phyloP scores from a whole-genome alignment of 2,888 invertebrate species.

The Epirrhoe tristata region DNA sequence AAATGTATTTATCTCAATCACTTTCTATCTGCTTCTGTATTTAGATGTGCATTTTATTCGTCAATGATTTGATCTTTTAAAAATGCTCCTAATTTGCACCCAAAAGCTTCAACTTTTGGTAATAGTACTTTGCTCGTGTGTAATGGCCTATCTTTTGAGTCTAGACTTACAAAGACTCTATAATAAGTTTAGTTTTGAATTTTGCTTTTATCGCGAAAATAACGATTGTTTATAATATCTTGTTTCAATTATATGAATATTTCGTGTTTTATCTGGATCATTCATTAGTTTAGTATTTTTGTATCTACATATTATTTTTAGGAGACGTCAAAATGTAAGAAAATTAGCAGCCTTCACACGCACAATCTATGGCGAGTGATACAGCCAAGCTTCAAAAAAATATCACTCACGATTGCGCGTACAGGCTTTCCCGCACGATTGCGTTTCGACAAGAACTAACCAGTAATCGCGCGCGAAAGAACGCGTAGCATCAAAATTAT shows the following conservation, averaged over 20 bases:
- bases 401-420: too few relatives aligned
- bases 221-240: conserved; percentile 9
- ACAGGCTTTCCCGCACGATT: too few relatives aligned
- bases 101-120: neutral
- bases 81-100: neutral
- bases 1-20: too few relatives aligned
- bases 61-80: neutral
- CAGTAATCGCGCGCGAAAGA: too few relatives aligned
- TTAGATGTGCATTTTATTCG: too few relatives aligned
- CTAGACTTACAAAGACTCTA: conserved; percentile 7
- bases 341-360: too few relatives aligned
- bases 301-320: neutral
- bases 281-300: neutral
- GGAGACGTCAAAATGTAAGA: too few relatives aligned
- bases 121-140: neutral
- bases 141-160: neutral
- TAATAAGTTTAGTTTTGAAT: neutral
- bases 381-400: too few relatives aligned
- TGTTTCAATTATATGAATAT: conserved; percentile 9
- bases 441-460: too few relatives aligned
- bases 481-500: too few relatives aligned
- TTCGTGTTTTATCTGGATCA: neutral
- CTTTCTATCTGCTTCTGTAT: too few relatives aligned
- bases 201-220: conserved; percentile 6
- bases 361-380: too few relatives aligned